Evolutionary conservation across 2,888 invertebrate genomes (phyloP), one percentile per base, ranked within the genome.

Genomic region (Lepidocyrtinus sp.): DNA sequence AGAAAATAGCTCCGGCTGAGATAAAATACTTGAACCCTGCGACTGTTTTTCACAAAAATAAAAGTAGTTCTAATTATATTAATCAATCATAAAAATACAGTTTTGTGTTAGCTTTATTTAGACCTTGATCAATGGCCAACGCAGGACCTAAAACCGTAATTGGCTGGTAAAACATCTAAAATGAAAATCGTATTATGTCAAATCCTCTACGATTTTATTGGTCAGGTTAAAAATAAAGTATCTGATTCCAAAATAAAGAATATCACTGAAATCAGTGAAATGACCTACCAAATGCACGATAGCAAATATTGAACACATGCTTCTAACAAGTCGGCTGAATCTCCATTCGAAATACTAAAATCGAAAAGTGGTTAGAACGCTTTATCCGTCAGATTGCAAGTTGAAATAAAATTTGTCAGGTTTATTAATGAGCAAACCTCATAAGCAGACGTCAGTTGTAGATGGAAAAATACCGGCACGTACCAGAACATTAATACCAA

Each of bases 401-500:
- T 24, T 17, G 45, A 36, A n/a, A 25, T 65, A 36, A 19, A 12
- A 65, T 50, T 50, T 50, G 50, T n/a, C 50, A 50, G 50, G 50
- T 2, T 2, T n/a, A 50, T 12, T 50, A 50, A 24, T 62, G 62
- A 24, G 25, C 7, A 22, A 46, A 80, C 82, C 73, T 83, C 76
- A 63, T 83, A 84, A 12, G 83, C 84, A 0, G 84, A 84, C n/a
- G 84, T 84, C n/a, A 84, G 61, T 59, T 84, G 82, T 7, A 84
- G 67, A 2, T 71, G 59, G 27, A 84, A 84, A 22, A 64, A 83
- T 0, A 83, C 81, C 0, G 83, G 83, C 9, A 81, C 82, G 63
- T 83, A 84, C 45, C 81, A 75, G 36, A 61, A 84, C 45, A 77
- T 80, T 17, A 84, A 45, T 2, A 75, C 80, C 7, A 77, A 50